A percentile compares a stretch with the other conserved stretches of the same genome.
phyloP scores from a whole-genome alignment of 2,797 vertebrate genomes.

The Artibeus lituratus region DNA sequence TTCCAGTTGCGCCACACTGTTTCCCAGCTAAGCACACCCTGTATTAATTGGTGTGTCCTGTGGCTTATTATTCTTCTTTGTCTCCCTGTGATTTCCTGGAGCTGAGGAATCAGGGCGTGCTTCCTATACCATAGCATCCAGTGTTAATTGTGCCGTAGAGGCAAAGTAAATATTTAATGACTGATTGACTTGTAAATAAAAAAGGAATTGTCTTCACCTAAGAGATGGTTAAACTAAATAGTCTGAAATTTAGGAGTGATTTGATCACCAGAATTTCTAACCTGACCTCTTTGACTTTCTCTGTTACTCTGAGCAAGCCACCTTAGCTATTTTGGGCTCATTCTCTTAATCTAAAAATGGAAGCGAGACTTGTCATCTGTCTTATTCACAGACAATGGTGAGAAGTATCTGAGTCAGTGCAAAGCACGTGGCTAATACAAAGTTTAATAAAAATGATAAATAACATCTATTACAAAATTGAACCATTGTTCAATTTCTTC shows the following conservation, averaged over 20 bases:
- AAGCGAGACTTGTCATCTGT: slow-evolving; percentile 39
- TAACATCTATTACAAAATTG: slow-evolving; percentile 62
- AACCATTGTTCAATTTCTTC: slow-evolving; percentile 65
- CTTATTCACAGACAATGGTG: slow-evolving; percentile 43
- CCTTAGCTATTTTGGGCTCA: slow-evolving; percentile 32
- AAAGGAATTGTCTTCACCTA: slow-evolving; percentile 13
- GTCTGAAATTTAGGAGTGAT: slow-evolving; percentile 6
- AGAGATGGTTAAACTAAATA: neutral
- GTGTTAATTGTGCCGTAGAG: neutral
- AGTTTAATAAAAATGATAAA: slow-evolving; percentile 75
- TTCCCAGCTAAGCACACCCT: neutral
- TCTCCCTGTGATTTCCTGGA: neutral
- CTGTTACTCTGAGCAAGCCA: neutral
- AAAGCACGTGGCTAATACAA: slow-evolving; percentile 46
- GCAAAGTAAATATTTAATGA: slow-evolving; percentile 19
- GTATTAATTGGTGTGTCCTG: neutral
- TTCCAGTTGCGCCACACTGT: neutral
- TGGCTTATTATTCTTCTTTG: neutral
- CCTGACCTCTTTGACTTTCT: slow-evolving; percentile 54
- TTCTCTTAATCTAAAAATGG: slow-evolving; percentile 55
- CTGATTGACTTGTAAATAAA: slow-evolving; percentile 6
- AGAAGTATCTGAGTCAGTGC: slow-evolving; percentile 35
- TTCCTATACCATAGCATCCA: neutral
- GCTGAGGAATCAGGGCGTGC: neutral
- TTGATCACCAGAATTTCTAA: slow-evolving; percentile 16